Evolutionary conservation across 2,888 invertebrate species (phyloP).

Genomic region (Drosophila greeni): DNA sequence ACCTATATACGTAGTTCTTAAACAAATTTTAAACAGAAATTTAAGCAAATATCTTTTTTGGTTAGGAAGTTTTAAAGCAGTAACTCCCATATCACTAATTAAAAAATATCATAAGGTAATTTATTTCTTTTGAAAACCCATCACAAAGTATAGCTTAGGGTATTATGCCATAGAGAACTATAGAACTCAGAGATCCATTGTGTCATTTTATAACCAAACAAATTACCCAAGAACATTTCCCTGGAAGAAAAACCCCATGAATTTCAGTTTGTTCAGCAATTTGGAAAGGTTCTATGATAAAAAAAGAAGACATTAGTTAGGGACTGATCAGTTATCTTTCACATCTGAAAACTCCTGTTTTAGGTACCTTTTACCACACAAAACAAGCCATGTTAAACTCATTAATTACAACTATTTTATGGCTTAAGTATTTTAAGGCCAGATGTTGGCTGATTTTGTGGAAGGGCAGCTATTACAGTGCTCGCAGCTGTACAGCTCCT

Average conservation of each 20-base stretch:
- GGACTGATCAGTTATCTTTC: neutral
- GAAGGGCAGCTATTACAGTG: conserved; percentile 18
- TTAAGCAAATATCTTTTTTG: conserved; percentile 1
- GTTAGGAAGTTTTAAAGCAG: neutral
- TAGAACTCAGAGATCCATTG: neutral
- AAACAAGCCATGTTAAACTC: neutral
- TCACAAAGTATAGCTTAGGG: neutral
- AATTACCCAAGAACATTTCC: neutral
- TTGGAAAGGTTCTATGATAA: neutral
- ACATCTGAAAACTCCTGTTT: neutral
- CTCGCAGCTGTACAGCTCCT: conserved; percentile 26
- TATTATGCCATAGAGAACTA: neutral
- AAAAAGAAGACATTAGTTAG: neutral
- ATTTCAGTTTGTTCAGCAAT: neutral
- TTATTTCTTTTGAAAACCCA: neutral
- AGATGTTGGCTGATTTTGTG: conserved; percentile 11
- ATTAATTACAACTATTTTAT: conserved; percentile 14
- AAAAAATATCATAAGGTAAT: neutral
- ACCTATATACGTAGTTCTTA: neutral
- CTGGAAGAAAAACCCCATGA: neutral
- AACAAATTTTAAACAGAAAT: neutral
- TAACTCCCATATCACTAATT: neutral
- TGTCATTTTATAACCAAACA: neutral
- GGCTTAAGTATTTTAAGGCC: conserved; percentile 12
- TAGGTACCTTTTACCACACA: neutral